phyloP scores from a whole-genome alignment of 2,888 invertebrate species.

The Criorhina ranunculi region DNA sequence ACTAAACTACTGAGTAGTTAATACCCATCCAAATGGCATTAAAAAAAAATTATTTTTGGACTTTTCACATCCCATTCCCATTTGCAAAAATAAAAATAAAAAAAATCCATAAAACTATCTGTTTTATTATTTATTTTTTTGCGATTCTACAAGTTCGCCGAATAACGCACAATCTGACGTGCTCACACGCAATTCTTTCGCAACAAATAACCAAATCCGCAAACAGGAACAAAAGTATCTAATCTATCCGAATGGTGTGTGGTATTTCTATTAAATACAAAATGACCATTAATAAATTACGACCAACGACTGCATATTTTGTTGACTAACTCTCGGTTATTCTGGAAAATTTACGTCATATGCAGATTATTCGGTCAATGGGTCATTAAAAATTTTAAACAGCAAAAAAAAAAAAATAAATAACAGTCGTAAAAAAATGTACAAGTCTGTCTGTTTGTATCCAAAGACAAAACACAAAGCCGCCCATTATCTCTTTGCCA shows the following conservation, averaged over 20 bases:
- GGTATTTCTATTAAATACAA: slow-evolving; percentile 7
- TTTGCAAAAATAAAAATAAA: not conserved
- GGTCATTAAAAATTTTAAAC: slow-evolving; percentile 34
- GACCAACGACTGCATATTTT: slow-evolving; percentile 18
- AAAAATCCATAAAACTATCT: not conserved
- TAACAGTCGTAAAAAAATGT: slow-evolving; percentile 12
- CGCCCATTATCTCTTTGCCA: slow-evolving; percentile 3
- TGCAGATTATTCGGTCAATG: slow-evolving; percentile 42
- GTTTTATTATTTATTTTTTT: slow-evolving; percentile 13
- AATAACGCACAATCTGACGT: slow-evolving; percentile 13
- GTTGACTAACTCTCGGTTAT: slow-evolving; percentile 14
- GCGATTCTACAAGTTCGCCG: not conserved
- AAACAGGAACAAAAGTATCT: not conserved
- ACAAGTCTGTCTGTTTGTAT: not conserved
- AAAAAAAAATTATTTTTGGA: not conserved
- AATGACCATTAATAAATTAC: slow-evolving; percentile 21
- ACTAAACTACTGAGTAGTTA: not conserved
- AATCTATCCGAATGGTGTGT: not conserved
- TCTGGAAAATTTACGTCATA: slow-evolving; percentile 52
- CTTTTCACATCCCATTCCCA: not conserved
- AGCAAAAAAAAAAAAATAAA: slow-evolving; percentile 17
- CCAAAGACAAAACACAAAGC: slow-evolving; percentile 21
- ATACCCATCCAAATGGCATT: slow-evolving; percentile 10
- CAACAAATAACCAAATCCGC: slow-evolving; percentile 4
- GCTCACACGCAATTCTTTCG: slow-evolving; percentile 8